Evolutionary conservation across 2,888 invertebrate species (phyloP).

Genomic region (Itoplectis maculator): DNA sequence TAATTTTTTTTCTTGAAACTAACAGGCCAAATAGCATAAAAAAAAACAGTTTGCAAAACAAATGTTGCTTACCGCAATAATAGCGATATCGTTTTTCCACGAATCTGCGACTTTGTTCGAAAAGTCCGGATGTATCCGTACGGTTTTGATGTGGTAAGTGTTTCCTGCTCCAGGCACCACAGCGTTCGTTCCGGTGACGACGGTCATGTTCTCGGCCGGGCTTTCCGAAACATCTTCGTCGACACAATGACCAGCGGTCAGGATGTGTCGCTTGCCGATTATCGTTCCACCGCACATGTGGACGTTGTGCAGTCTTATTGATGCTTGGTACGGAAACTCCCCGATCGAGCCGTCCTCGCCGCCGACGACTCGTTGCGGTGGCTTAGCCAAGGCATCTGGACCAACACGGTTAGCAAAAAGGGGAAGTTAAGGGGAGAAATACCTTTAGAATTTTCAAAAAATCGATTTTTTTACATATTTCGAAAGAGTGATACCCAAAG

Average conservation of each 20-base stretch:
- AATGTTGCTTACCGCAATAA: slow-evolving; percentile 68
- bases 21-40: too few relatives aligned
- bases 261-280: slow-evolving; percentile 66
- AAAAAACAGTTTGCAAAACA: too few relatives aligned
- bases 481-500: too few relatives aligned
- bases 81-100: slow-evolving; percentile 67
- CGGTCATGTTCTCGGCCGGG: slow-evolving; percentile 40
- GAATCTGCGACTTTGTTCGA: slow-evolving; percentile 39
- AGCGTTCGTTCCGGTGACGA: slow-evolving; percentile 57
- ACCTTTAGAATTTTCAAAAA: too few relatives aligned
- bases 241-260: slow-evolving; percentile 74
- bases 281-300: slow-evolving; percentile 74
- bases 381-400: slow-evolving; percentile 33
- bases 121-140: slow-evolving; percentile 51
- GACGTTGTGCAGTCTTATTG: slow-evolving; percentile 54
- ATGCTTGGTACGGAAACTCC: slow-evolving; percentile 71
- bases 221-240: background rate
- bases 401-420: too few relatives aligned
- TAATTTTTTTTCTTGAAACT: too few relatives aligned
- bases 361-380: slow-evolving; percentile 66
- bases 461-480: too few relatives aligned
- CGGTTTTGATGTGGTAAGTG: slow-evolving; percentile 45
- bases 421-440: too few relatives aligned
- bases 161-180: slow-evolving; percentile 48
- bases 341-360: slow-evolving; percentile 66